Evolutionary conservation across 2,113 vertebrate species (phyloP).

Genomic region (Irena cyanogastra): DNA sequence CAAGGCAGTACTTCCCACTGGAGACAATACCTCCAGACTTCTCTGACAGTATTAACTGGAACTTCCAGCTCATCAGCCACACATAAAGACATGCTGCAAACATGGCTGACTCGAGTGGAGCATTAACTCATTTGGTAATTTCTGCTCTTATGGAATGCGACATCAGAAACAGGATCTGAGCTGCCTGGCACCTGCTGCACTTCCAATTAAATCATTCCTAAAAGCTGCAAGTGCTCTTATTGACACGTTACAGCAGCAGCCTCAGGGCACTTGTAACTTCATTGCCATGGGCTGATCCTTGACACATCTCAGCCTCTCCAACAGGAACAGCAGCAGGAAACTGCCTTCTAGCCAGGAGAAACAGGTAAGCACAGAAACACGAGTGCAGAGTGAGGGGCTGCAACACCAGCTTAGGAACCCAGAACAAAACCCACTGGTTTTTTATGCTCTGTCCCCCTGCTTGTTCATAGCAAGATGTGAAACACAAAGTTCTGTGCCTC

Average conservation of each 20-base stretch:
- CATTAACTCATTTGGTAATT: neutral
- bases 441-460: neutral
- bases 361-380: fast-evolving
- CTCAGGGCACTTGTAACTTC: neutral
- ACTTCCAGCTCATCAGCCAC: constrained; percentile 6
- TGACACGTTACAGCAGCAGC: neutral
- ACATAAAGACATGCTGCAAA: neutral
- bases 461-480: neutral
- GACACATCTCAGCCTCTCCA: neutral
- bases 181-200: neutral
- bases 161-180: neutral
- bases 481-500: neutral
- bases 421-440: fast-evolving
- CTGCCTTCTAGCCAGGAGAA: neutral
- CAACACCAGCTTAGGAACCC: neutral
- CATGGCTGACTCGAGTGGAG: neutral
- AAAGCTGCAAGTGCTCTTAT: neutral
- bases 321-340: neutral
- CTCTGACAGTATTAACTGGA: constrained; percentile 4
- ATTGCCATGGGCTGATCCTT: neutral
- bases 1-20: neutral
- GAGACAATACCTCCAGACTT: neutral
- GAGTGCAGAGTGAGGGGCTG: neutral
- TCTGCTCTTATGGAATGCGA: constrained; percentile 7
- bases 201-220: neutral